Base-by-base conservation (phyloP, 2,888 invertebrate genomes). In the Salticus scenicus region DNA sequence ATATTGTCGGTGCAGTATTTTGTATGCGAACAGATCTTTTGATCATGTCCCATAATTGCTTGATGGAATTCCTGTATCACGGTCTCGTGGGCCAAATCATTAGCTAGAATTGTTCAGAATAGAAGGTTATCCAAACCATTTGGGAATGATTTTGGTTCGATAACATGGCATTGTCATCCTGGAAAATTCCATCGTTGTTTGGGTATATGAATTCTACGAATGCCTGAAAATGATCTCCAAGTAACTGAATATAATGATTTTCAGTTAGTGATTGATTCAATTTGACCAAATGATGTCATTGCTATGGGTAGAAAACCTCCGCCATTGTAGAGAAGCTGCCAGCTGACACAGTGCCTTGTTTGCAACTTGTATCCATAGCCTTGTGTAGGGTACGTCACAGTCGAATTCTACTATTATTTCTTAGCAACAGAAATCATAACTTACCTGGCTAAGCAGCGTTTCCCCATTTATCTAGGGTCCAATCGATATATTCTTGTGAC, bases 71-170 rank as follows among this genome's bases (percentile, higher is more conserved):
- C 71, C 41, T 71, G 10, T 42, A 24, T 37, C 28, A 24, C 4
- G 71, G 27, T 14, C 28, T 71, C 31, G 33, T 31, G 30, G 57
- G 73, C 57, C 73, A 73, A 57, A 63, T 73, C 73, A 57, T 63
- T 20, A 4, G 4, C 28, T 42, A 0, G 2, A 71, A 41, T 41
- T 10, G n/a, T n/a, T n/a, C n/a, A n/a, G n/a, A n/a, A n/a, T n/a
- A n/a, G n/a, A n/a, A n/a, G n/a, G n/a, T n/a, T n/a, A n/a, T 27
- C 10, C 47, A 47, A 27, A 42, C 24, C 42, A 42, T 42, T 71
- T 42, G 4, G 41, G 42, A 47, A 71, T 0, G 10, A 28, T 33
- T 67, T 10, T 14, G 42, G 42, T 1, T 24, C 28, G 27, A 27
- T 71, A 28, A 28, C 71, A 71, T 47, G 71, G 41, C 70, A 41